Percentiles rank a stretch among this genome's conserved stretches.
These are phyloP conservation scores for Xylophagus ater DNA, from an alignment of 2,888 invertebrate species.

Conservation along the genomic window DNA sequence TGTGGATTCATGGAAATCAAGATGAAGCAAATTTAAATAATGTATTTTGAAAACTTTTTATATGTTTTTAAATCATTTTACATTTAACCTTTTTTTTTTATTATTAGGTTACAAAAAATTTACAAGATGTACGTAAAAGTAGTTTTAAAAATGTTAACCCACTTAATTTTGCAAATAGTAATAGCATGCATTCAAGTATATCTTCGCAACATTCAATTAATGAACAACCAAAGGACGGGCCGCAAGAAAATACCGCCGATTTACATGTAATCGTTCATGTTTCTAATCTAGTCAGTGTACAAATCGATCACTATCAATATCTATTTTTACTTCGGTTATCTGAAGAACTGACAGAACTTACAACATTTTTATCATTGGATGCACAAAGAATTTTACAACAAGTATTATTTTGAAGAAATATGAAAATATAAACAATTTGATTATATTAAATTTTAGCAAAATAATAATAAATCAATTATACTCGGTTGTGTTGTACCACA, in stretches of 20 bases:
- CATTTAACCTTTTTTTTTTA: no score
- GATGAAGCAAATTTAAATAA: slow-evolving; percentile 13
- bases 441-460: slow-evolving; percentile 25
- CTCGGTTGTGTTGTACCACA: slow-evolving; percentile 74
- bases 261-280: slow-evolving; percentile 74
- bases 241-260: slow-evolving; percentile 45
- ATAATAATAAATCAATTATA: slow-evolving; percentile 43
- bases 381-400: slow-evolving; percentile 57
- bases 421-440: neutral
- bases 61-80: no score
- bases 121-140: no score
- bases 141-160: slow-evolving; percentile 23
- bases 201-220: slow-evolving; percentile 14
- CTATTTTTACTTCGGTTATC: slow-evolving; percentile 75
- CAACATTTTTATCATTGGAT: slow-evolving; percentile 68
- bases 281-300: slow-evolving; percentile 73
- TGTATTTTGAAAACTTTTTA: neutral
- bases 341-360: slow-evolving; percentile 69
- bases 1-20: slow-evolving; percentile 56
- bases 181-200: slow-evolving; percentile 20
- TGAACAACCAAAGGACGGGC: slow-evolving; percentile 14
- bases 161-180: slow-evolving; percentile 22
- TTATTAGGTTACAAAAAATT: no score
- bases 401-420: slow-evolving; percentile 27
- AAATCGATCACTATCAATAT: slow-evolving; percentile 89